Conservation (phyloP, 2,888 invertebrate genomes). For the Dysmachus trigonus region DNA sequence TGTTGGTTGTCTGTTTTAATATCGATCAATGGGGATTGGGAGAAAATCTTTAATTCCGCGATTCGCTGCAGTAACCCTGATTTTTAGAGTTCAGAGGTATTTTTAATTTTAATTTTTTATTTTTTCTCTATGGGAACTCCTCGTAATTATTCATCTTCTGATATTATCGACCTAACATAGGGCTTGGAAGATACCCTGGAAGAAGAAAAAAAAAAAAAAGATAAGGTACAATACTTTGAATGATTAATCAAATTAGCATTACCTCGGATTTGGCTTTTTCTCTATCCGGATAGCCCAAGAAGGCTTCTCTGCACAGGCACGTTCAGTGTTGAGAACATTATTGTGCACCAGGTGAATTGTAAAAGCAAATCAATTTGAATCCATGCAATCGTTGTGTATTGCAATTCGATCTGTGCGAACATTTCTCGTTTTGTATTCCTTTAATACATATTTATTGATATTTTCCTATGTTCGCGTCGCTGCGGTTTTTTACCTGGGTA, state of each 20-base stretch:
- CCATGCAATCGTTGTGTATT: neutral
- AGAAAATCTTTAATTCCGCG: slow-evolving; percentile 7
- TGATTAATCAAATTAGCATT: slow-evolving; percentile 44
- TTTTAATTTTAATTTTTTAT: too few species aligned
- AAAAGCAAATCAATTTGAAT: slow-evolving; percentile 20
- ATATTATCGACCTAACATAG: neutral
- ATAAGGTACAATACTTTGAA: neutral
- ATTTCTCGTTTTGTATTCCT: slow-evolving; percentile 4
- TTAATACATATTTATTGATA: slow-evolving; percentile 32
- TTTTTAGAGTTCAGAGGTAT: neutral
- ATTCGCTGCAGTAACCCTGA: neutral
- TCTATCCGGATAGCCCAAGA: neutral
- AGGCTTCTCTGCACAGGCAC: neutral
- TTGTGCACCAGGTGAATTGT: slow-evolving; percentile 19
- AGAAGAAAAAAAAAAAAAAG: neutral
- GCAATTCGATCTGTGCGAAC: slow-evolving; percentile 6
- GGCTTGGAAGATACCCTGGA: neutral
- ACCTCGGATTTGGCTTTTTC: neutral
- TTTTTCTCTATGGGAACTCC: neutral
- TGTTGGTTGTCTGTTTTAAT: neutral
- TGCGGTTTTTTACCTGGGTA: neutral
- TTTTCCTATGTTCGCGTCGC: neutral
- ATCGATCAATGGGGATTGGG: slow-evolving; percentile 2
- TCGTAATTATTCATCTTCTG: neutral
- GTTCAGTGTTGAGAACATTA: neutral